Percentiles rank a stretch among this genome's conserved stretches.
Evolutionary conservation across 2,113 vertebrate species (phyloP).

Genomic region (Sterna hirundo): DNA sequence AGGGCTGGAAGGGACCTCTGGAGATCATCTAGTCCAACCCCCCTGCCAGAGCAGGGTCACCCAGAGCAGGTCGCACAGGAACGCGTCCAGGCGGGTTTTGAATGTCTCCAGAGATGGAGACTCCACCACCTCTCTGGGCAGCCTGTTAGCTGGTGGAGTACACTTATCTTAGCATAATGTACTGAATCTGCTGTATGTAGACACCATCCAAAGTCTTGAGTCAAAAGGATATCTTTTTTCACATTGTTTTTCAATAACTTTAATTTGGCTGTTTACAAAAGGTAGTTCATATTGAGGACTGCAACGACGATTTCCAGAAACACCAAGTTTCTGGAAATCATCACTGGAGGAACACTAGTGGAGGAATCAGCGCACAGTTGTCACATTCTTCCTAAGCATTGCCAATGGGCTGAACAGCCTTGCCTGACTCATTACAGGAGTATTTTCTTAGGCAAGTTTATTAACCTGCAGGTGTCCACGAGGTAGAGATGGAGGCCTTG

Average conservation of each 20-base stretch:
- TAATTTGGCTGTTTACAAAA: background rate
- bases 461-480: background rate
- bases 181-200: background rate
- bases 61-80: no score
- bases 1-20: no score
- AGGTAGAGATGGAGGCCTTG: background rate
- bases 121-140: no score
- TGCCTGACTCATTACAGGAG: background rate
- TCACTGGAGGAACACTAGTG: background rate
- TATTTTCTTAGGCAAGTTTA: background rate
- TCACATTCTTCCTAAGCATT: background rate
- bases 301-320: background rate
- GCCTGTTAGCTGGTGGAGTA: no score
- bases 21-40: no score
- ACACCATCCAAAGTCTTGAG: background rate
- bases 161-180: background rate
- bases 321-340: background rate
- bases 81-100: no score
- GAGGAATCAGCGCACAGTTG: accelerated
- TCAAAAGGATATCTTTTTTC: background rate
- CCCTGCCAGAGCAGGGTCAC: no score
- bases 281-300: background rate
- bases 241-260: background rate
- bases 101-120: no score
- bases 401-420: background rate